Evolutionary conservation across 2,888 invertebrate genomes (phyloP), one percentile per base, ranked within the genome.

Genomic region (Cryptus viduatorius): DNA sequence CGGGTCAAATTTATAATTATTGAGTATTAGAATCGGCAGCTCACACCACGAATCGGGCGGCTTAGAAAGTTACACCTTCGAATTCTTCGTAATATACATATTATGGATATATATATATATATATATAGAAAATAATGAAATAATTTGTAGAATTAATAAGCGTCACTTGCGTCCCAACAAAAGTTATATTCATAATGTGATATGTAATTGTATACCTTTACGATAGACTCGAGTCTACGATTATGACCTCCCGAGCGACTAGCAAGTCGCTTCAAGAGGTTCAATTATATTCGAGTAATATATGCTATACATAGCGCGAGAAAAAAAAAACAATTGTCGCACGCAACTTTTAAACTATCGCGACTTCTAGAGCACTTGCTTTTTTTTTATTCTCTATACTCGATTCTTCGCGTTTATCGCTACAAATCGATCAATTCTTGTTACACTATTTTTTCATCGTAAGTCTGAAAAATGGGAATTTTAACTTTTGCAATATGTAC

Each of bases 151-250:
- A 84, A 77, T 81, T 86, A 84, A 87, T 83, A 72, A 82, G 72
- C 82, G 82, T 86, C 84, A 86, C 78, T 86, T 87, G 86, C 86
- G 86, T 87, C 84, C 85, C 82, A 75, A 87, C 80, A 87, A 82
- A 84, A 82, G 65, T 77, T 86, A 86, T 79, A 81, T 75, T 76
- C 64, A 76, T 72, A 84, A 85, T 84, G 83, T 83, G 85, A 86
- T 88, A 89, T 79, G 61, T 82, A 79, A 83, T 83, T 85, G 64
- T 82, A 78, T 82, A 82, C 61, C 56, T n/a, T 75, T 75, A 71
- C 75, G 69, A 64, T 8, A 37, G 42, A 59, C 72, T 73, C 68
- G 67, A 61, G 61, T 48, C 75, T 73, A 19, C 44, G 76, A 24
- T 72, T 75, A 56, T 24, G 3, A 24, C 24, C 24, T 31, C 65